phyloP scores from a whole-genome alignment of 2,797 vertebrate species.

The Falco concolor region DNA sequence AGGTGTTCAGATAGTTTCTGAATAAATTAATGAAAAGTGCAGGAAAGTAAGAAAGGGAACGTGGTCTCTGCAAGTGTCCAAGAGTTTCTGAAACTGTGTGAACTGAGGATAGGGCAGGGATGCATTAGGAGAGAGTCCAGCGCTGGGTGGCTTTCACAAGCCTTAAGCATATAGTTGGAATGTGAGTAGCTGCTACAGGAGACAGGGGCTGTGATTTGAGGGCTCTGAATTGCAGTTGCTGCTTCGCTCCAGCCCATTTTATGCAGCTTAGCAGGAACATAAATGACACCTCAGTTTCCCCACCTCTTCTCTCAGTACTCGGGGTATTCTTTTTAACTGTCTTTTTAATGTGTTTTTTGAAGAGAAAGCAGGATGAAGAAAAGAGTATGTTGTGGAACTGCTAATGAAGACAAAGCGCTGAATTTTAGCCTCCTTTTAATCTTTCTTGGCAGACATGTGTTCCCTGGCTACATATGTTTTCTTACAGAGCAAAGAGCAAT shows the following conservation, averaged over 20 bases:
- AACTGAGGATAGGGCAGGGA: background rate
- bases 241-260: background rate
- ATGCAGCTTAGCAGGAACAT: background rate
- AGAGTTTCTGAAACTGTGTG: background rate
- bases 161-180: background rate
- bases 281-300: background rate
- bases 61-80: background rate
- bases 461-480: constrained; percentile 17
- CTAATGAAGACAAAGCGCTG: background rate
- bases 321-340: background rate
- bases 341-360: background rate
- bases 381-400: background rate
- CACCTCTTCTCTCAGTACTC: background rate
- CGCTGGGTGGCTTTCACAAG: background rate
- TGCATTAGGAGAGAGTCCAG: background rate
- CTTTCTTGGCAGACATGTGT: constrained; percentile 13
- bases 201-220: background rate
- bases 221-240: background rate
- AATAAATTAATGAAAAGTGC: background rate
- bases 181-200: background rate
- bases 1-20: background rate
- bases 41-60: background rate
- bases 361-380: background rate
- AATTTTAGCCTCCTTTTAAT: constrained; percentile 33
- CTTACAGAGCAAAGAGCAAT: background rate